phyloP scores from a whole-genome alignment of 2,113 vertebrate species.

The Callithrix jacchus region DNA sequence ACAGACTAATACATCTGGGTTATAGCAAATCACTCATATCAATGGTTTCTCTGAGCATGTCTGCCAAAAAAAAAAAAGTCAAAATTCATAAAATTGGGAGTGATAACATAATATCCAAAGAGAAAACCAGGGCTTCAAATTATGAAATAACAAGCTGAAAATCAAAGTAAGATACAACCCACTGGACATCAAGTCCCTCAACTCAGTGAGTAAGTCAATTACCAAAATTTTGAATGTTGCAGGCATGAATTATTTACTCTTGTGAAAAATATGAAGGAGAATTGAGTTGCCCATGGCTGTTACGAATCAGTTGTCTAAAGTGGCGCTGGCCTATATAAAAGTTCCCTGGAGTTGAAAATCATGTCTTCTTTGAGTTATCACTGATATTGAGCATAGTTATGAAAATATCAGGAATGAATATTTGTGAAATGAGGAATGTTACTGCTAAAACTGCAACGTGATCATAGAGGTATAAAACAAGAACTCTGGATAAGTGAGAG shows the following conservation, averaged over 20 bases:
- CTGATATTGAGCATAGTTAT: neutral
- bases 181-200: neutral
- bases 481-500: neutral
- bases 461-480: neutral
- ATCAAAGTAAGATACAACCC: neutral
- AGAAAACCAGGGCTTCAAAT: neutral
- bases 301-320: neutral
- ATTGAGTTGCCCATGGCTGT: neutral
- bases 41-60: neutral
- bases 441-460: neutral
- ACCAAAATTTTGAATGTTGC: neutral
- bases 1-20: neutral
- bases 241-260: neutral
- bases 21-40: neutral
- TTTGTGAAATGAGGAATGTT: neutral
- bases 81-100: constrained; percentile 4
- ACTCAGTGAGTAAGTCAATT: neutral
- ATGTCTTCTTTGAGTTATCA: neutral
- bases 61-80: neutral
- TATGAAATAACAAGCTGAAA: neutral
- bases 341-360: neutral
- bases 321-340: neutral
- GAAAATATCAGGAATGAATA: neutral
- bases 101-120: neutral
- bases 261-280: neutral